phyloP scores from a whole-genome alignment of 2,888 invertebrate species.

The Metopia argyrocephala region DNA sequence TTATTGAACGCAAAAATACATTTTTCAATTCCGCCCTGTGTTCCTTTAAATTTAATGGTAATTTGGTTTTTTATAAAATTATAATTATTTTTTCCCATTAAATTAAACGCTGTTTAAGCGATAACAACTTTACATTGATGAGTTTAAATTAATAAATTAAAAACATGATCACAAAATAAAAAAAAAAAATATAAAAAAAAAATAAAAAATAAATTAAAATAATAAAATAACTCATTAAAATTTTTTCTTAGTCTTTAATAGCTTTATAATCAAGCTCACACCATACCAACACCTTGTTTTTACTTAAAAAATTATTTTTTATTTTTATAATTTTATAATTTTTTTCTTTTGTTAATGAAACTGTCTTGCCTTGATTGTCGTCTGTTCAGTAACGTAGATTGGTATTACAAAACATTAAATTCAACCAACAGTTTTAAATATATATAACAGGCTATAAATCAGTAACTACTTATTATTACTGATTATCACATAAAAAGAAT shows the following conservation, averaged over 20 bases:
- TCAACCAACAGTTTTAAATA: constrained; percentile 50
- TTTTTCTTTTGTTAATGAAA: neutral
- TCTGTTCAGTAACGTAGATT: neutral
- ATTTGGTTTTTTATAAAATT: constrained; percentile 35
- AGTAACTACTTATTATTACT: constrained; percentile 53
- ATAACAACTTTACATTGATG: constrained; percentile 13
- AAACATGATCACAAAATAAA: neutral
- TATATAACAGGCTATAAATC: constrained; percentile 60
- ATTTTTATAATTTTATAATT: neutral
- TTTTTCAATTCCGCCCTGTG: neutral
- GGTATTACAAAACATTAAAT: neutral
- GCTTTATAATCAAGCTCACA: constrained; percentile 63
- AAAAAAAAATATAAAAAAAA: neutral
- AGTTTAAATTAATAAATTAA: constrained; percentile 48
- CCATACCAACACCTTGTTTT: constrained; percentile 62
- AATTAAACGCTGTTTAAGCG: constrained; percentile 40
- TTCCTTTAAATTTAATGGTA: constrained; percentile 2
- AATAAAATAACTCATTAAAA: constrained; percentile 55
- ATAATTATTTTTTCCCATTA: constrained; percentile 47
- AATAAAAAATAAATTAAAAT: neutral
- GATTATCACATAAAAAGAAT: constrained; percentile 56
- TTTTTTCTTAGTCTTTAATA: constrained; percentile 52
- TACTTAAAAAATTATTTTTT: neutral
- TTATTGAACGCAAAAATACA: neutral
- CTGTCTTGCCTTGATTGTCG: neutral